Evolutionary conservation across 2,888 invertebrate species (phyloP), one percentile per base, ranked within the genome.

Genomic region (Copidosoma aretas): DNA sequence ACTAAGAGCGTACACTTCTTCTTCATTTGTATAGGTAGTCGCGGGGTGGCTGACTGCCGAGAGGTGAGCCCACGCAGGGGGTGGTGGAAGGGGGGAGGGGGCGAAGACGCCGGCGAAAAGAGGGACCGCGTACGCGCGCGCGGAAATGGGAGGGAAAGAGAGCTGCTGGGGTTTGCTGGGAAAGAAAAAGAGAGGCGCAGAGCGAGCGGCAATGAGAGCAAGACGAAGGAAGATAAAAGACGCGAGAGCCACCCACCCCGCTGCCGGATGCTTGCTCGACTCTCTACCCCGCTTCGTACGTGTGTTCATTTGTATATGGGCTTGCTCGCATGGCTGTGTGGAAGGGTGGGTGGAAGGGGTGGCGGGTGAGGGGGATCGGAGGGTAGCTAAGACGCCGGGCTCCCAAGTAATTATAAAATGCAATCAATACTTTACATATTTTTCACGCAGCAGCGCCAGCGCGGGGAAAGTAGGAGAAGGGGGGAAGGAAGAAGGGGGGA

Each of bases 401-500:
- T 81, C 79, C 81, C 82, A 82, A 82, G 83, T 83, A 83, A 83
- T 83, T 83, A 83, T 83, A 83, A 83, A 83, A 83, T 82, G 83
- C 83, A 83, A 83, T 83, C 83, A 83, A 83, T 83, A 83, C 83
- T 83, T 83, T 83, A 83, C 83, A 83, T 83, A 83, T 83, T 83
- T 83, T 83, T 82, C 83, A 82, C 83, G 82, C 82, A 80, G 79
- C 43, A 75, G 75, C 61, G 58, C 62, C 62, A 53, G 70, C 43
- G 15, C 43, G 15, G 43, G 17, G 43, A 46, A 17, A 46, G 43
- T 8, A 46, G 17, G 12, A 46, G 43, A 46, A 12, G 12, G 43
- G 15, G 43, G 12, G 43, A 12, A 17, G 1, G 43, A 2, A 46
- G 8, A 17, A 3, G 12, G 43, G 12, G 43, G 12, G 17, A 46